Base-by-base conservation (phyloP, 1,140 invertebrate species). In the Andrena cerasifolii region DNA sequence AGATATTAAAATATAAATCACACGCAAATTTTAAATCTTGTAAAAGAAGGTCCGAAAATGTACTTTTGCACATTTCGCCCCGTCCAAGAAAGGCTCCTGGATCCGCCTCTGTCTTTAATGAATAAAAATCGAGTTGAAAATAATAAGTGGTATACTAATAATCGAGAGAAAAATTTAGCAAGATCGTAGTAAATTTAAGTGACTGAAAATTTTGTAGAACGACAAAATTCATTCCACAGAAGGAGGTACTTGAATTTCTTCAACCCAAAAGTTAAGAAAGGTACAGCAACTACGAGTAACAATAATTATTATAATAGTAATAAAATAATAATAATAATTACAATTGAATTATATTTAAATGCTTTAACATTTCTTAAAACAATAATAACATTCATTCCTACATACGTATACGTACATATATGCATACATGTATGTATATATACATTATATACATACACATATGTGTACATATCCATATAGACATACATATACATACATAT, bases 281-380 rank as follows among this genome's bases (percentile, higher is more conserved):
- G 43, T 71, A 70, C 5, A 40, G 47, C 7, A 51, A 73, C 31
- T 21, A 33, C 21, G 36, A 33, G 31, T 67, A 75, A 75, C n/a
- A 66, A 45, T 56, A 56, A 65, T 66, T 24, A 31, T 31, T 33
- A 56, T 56, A 56, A 45, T 74, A 54, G 54, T 68, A 65, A 26
- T 51, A 62, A 8, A 56, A 75, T 33, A 84, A 66, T 75, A 84
- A 75, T 65, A 85, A 80, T 80, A 78, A 85, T 78, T 84, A 84
- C 78, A 80, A 59, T 78, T 79, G 40, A 84, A 85, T 84, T 67
- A 66, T 76, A 66, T 78, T 81, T 81, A 85, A 84, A 85, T 85
- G 83, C 78, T 61, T 84, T 49, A 85, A 84, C 47, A 45, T 74
- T 43, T 84, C 58, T 84, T 74, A 78, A 67, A 74, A 78, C 67